phyloP scores from a whole-genome alignment of 2,113 vertebrate genomes.

The Amia ocellicauda region DNA sequence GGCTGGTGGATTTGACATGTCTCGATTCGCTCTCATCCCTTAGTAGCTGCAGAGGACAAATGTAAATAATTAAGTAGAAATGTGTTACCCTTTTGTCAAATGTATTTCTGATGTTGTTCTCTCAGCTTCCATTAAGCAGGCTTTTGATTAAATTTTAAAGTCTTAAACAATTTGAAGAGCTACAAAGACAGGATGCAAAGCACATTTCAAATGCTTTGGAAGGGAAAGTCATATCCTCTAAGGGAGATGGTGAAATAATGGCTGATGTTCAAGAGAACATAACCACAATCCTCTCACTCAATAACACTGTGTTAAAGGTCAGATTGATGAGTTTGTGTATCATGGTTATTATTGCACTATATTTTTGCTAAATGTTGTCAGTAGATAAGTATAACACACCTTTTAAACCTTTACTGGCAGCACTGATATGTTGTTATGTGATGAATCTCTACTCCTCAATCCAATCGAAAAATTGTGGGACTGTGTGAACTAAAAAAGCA shows the following conservation, averaged over 20 bases:
- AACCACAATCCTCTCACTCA: conserved; percentile 51
- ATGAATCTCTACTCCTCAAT: no score
- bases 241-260: conserved; percentile 66
- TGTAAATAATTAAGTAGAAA: conserved; percentile 85
- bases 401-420: no score
- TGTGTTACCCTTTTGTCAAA: conserved; percentile 80
- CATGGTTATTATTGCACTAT: background rate
- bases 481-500: no score
- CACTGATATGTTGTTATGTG: no score
- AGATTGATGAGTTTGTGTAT: conserved; percentile 46
- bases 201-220: conserved; percentile 62
- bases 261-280: conserved; percentile 51
- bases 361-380: no score
- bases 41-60: conserved; percentile 64
- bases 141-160: conserved; percentile 86
- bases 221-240: conserved; percentile 72
- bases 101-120: conserved; percentile 75
- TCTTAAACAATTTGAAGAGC: conserved; percentile 76
- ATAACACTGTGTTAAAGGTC: conserved; percentile 50
- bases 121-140: conserved; percentile 76
- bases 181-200: conserved; percentile 65
- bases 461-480: no score
- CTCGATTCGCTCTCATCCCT: conserved; percentile 65
- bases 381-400: no score
- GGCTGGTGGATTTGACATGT: conserved; percentile 55